Percentiles rank a stretch among this genome's conserved stretches.
phyloP scores from a whole-genome alignment of 2,797 vertebrate genomes.

The Megalops cyprinoides region DNA sequence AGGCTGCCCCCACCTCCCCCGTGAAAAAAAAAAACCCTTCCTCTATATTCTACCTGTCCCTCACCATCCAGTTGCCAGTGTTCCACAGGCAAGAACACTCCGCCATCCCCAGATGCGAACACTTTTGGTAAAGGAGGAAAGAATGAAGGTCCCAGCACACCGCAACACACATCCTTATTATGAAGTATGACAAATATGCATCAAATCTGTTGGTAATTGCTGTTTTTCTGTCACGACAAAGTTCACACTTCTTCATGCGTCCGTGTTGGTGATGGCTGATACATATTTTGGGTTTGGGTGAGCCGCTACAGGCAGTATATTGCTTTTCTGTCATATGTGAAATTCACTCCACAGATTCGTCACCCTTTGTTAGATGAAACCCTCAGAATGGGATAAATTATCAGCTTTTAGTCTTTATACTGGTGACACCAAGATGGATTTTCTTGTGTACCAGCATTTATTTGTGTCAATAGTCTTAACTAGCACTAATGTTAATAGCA shows the following conservation, averaged over 20 bases:
- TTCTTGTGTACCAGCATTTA: not conserved
- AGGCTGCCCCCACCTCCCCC: conserved; percentile 47
- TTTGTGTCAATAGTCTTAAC: not conserved
- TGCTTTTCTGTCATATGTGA: not conserved
- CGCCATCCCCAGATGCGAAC: too few species aligned
- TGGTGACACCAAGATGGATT: not conserved
- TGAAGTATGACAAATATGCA: not conserved
- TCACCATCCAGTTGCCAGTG: too few species aligned
- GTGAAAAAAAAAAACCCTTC: too few species aligned
- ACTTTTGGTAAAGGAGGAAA: not conserved
- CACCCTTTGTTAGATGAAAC: not conserved
- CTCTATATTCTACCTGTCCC: too few species aligned
- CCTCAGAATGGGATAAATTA: not conserved
- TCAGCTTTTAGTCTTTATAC: not conserved
- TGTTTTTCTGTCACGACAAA: not conserved
- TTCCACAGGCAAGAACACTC: too few species aligned
- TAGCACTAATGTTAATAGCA: not conserved
- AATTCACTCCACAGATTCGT: not conserved
- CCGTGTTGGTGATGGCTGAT: not conserved
- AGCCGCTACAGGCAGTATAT: not conserved
- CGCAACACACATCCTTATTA: not conserved
- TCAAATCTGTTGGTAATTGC: not conserved
- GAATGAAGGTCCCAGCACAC: not conserved
- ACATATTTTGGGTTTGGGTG: not conserved
- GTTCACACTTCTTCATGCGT: not conserved